Evolutionary conservation across 2,888 invertebrate genomes (phyloP).

Genomic region (Drosophila prolongata): DNA sequence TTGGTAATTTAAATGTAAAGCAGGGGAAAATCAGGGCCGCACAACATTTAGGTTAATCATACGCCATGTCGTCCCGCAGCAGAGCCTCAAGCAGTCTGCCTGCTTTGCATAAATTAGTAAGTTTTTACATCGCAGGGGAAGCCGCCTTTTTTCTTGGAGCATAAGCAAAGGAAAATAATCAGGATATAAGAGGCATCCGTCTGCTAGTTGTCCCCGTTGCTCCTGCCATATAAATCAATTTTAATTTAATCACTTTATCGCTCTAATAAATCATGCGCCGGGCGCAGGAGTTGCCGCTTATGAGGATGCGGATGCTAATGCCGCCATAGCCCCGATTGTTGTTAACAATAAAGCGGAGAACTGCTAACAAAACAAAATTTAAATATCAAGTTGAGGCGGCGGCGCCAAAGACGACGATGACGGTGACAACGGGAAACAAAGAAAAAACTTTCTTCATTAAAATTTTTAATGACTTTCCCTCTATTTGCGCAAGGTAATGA

Average conservation of each 20-base stretch:
- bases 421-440: conserved; percentile 62
- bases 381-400: conserved; percentile 69
- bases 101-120: conserved; percentile 77
- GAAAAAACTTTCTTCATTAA: conserved; percentile 76
- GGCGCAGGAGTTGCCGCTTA: conserved; percentile 24
- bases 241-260: conserved; percentile 80
- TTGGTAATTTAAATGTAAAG: conserved; percentile 72
- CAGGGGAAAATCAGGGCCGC: conserved; percentile 42
- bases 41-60: conserved; percentile 73
- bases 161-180: conserved; percentile 35
- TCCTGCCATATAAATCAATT: conserved; percentile 76
- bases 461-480: conserved; percentile 76
- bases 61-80: conserved; percentile 58
- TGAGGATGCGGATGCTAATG: conserved; percentile 18
- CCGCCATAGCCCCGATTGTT: conserved; percentile 51
- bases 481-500: conserved; percentile 77
- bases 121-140: conserved; percentile 50
- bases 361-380: conserved; percentile 73
- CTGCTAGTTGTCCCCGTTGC: conserved; percentile 36
- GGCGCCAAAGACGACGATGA: conserved; percentile 29
- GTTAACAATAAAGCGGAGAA: conserved; percentile 66
- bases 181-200: conserved; percentile 36
- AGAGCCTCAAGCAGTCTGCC: conserved; percentile 25
- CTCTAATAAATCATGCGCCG: conserved; percentile 73
- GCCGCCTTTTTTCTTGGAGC: not conserved